Conservation (phyloP, 2,888 invertebrate genomes). For the Cheilosia impressa region DNA sequence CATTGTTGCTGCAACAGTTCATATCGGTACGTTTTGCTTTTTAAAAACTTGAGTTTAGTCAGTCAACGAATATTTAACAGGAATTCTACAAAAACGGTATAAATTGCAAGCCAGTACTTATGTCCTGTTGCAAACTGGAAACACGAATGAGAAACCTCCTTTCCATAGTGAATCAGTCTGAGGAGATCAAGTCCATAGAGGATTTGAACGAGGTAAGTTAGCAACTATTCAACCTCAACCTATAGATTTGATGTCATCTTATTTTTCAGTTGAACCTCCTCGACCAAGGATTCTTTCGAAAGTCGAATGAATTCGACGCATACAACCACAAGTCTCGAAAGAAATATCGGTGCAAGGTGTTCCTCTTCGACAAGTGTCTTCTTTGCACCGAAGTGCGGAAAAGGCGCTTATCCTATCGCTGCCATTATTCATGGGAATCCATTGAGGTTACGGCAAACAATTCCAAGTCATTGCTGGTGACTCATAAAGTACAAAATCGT, state of each 20-base stretch:
- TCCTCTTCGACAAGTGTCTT: constrained; percentile 82
- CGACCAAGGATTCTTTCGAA: constrained; percentile 81
- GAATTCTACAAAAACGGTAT: constrained; percentile 82
- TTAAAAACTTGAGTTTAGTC: neutral
- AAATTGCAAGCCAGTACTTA: constrained; percentile 82
- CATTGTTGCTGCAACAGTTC: constrained; percentile 82
- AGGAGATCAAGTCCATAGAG: constrained; percentile 82
- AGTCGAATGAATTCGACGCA: constrained; percentile 81
- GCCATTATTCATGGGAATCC: constrained; percentile 80
- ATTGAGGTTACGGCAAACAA: constrained; percentile 79
- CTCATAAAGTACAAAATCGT: constrained; percentile 76
- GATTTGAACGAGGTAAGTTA: constrained; percentile 80
- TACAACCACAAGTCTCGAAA: constrained; percentile 81
- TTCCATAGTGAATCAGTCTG: constrained; percentile 82
- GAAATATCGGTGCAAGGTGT: constrained; percentile 81
- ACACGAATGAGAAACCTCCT: constrained; percentile 82
- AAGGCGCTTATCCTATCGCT: constrained; percentile 80
- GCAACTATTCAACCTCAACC: neutral
- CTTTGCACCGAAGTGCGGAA: constrained; percentile 82
- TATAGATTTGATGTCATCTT: neutral
- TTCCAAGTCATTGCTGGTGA: constrained; percentile 79
- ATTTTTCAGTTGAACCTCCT: constrained; percentile 79
- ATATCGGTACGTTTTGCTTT: constrained; percentile 79
- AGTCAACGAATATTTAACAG: constrained; percentile 64
- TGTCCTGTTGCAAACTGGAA: constrained; percentile 82